These are phyloP conservation scores for Eupithecia pulchellata DNA, from an alignment of 2,888 invertebrate genomes.

Conservation along the genomic window DNA sequence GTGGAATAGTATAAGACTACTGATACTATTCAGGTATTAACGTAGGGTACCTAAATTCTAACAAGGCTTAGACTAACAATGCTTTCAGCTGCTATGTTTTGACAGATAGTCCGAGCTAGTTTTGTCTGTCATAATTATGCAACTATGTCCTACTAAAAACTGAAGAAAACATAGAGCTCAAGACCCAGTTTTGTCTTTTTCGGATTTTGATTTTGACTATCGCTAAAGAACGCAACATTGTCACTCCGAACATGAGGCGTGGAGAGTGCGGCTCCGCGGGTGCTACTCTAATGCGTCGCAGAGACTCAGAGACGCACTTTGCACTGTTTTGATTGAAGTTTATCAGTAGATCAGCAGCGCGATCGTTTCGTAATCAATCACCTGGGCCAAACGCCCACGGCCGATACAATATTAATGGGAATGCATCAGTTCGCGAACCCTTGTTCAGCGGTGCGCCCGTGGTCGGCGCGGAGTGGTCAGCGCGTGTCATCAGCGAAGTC, in stretches of 20 bases:
- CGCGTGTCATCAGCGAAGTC: neutral
- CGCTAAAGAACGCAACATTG: neutral
- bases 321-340: slow-evolving; percentile 13
- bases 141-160: no score
- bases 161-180: no score
- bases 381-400: slow-evolving; percentile 43
- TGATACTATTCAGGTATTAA: no score
- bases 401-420: slow-evolving; percentile 42
- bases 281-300: neutral
- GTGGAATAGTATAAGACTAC: no score
- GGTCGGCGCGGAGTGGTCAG: neutral
- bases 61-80: no score
- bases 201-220: neutral
- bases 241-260: no score
- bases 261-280: neutral
- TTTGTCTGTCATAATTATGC: no score
- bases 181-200: no score
- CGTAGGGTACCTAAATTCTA: neutral
- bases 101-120: no score
- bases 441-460: slow-evolving; percentile 25
- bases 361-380: slow-evolving; percentile 44
- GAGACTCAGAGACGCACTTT: neutral
- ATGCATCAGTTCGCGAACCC: slow-evolving; percentile 36
- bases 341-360: neutral
- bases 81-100: no score